These are phyloP conservation scores for Drosophila dives DNA, from an alignment of 2,888 invertebrate species.

Conservation along the genomic window DNA sequence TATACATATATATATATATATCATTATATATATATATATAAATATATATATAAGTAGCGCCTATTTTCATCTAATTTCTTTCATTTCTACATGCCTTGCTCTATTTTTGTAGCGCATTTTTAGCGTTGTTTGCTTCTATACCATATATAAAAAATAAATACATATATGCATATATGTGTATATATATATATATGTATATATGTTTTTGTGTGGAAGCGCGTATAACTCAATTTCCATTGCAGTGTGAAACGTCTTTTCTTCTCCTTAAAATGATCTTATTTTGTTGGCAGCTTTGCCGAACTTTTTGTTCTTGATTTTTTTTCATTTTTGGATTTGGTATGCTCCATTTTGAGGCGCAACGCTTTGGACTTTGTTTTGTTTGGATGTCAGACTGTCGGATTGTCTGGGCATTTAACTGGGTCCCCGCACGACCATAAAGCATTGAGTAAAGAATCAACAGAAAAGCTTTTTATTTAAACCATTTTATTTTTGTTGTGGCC, in stretches of 20 bases:
- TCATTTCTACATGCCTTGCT: constrained; percentile 73
- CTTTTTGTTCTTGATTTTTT: constrained; percentile 12
- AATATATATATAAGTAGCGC: constrained; percentile 64
- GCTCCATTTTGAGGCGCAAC: constrained; percentile 36
- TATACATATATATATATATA: constrained; percentile 10
- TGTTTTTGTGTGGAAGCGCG: not conserved
- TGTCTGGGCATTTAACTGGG: constrained; percentile 37
- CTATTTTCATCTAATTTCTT: constrained; percentile 78
- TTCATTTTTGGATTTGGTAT: constrained; percentile 31
- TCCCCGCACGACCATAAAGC: constrained; percentile 30
- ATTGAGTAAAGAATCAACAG: constrained; percentile 19
- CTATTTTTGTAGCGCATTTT: constrained; percentile 76
- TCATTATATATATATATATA: constrained; percentile 10
- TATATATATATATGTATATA: constrained; percentile 8
- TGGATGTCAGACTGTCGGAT: constrained; percentile 13
- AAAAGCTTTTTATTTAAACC: constrained; percentile 16
- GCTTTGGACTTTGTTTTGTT: constrained; percentile 43
- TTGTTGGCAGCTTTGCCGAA: constrained; percentile 29
- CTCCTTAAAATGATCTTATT: constrained; percentile 37
- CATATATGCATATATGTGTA: constrained; percentile 10
- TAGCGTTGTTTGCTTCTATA: constrained; percentile 62
- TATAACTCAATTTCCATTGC: constrained; percentile 72
- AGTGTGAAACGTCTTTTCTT: constrained; percentile 37
- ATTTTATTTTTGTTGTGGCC: constrained; percentile 16
- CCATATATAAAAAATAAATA: constrained; percentile 40